Evolutionary conservation across 2,113 vertebrate species (phyloP).

Genomic region (Anser cygnoides): DNA sequence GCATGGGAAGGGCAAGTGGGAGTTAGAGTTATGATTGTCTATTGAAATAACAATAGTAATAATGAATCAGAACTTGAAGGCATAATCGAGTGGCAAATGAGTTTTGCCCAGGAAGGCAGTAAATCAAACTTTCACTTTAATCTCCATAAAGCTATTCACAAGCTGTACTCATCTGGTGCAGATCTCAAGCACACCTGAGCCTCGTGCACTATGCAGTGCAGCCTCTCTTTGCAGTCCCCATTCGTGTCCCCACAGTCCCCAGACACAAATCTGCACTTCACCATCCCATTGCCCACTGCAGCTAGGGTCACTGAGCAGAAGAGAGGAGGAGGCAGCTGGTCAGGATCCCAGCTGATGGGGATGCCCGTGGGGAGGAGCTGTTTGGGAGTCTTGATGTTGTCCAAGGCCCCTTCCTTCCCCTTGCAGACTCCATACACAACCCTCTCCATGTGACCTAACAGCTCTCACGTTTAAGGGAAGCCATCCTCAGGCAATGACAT

Average conservation of each 20-base stretch:
- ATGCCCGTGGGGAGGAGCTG: too few species aligned
- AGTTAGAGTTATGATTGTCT: background rate
- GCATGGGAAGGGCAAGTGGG: background rate
- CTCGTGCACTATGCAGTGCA: background rate
- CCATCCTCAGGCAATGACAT: background rate
- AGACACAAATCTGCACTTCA: background rate
- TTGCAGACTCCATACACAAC: background rate
- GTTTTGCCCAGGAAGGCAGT: background rate
- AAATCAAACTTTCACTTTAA: background rate
- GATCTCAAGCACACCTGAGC: background rate
- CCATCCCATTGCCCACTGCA: background rate
- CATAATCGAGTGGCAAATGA: background rate
- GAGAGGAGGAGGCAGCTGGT: background rate
- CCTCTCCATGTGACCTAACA: background rate
- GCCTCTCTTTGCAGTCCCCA: background rate
- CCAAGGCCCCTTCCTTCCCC: background rate
- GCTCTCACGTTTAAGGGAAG: background rate
- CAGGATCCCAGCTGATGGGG: background rate
- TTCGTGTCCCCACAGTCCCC: background rate
- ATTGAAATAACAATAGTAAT: background rate
- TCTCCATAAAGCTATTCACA: background rate
- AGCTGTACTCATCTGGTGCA: rapidly evolving
- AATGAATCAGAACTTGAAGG: background rate
- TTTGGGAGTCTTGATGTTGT: background rate
- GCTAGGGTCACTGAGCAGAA: rapidly evolving